Evolutionary conservation across 2,888 invertebrate species (phyloP).

Genomic region (Papilio gigon): DNA sequence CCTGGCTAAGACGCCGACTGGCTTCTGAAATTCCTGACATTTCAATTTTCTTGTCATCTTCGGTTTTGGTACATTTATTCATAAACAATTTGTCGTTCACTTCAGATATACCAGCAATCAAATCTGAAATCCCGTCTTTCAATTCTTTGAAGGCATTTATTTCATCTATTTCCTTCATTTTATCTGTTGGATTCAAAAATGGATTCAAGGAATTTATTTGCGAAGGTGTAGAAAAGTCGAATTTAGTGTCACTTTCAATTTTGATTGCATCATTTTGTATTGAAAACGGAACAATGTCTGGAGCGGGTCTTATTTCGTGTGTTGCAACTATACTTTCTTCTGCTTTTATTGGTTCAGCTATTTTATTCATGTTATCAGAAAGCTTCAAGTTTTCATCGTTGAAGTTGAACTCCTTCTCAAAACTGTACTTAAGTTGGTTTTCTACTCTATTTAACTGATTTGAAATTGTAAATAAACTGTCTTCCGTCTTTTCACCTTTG

Average conservation of each 20-base stretch:
- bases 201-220: conserved; percentile 69
- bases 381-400: conserved; percentile 67
- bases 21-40: conserved; percentile 64
- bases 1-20: conserved; percentile 65
- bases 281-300: conserved; percentile 58
- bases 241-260: conserved; percentile 48
- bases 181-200: conserved; percentile 67
- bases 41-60: conserved; percentile 46
- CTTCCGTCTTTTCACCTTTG: conserved; percentile 76
- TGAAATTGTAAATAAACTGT: conserved; percentile 77
- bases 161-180: conserved; percentile 73
- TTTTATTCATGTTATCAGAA: conserved; percentile 54
- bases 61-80: conserved; percentile 56
- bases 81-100: conserved; percentile 76
- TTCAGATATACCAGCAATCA: conserved; percentile 78
- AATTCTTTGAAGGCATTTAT: conserved; percentile 78
- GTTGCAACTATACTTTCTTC: conserved; percentile 59
- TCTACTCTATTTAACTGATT: conserved; percentile 77
- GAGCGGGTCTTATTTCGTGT: conserved; percentile 59
- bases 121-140: conserved; percentile 78
- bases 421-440: conserved; percentile 75
- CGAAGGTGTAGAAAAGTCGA: conserved; percentile 48
- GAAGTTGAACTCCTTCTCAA: conserved; percentile 73
- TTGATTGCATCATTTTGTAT: conserved; percentile 63
- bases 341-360: conserved; percentile 51